phyloP scores from a whole-genome alignment of 2,888 invertebrate species.

The Drosophila neotestacea region DNA sequence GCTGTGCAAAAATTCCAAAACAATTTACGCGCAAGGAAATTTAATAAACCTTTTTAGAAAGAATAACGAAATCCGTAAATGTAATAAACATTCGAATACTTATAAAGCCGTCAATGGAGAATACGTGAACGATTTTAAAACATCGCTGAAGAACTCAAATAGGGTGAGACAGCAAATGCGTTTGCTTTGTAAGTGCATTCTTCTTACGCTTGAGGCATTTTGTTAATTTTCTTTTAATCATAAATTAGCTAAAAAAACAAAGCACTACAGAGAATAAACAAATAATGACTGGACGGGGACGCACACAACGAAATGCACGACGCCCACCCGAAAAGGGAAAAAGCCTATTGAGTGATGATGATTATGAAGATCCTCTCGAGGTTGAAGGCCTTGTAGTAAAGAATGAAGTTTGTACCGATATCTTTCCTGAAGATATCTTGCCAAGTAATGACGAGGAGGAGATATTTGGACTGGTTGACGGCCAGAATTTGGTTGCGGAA shows the following conservation, averaged over 20 bases:
- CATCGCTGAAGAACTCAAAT: not conserved
- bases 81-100: not conserved
- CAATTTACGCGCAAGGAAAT: conserved; percentile 28
- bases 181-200: not conserved
- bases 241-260: not conserved
- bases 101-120: not conserved
- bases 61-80: not conserved
- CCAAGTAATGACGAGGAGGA: conserved; percentile 15
- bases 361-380: conserved; percentile 50
- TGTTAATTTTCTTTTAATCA: not conserved
- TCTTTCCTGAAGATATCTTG: conserved; percentile 13
- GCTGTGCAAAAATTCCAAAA: conserved; percentile 30
- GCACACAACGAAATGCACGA: not conserved
- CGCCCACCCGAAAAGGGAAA: conserved; percentile 9
- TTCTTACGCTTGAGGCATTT: not conserved
- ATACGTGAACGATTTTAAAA: not conserved
- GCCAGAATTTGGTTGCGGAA: conserved; percentile 42
- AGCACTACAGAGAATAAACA: not conserved
- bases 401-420: conserved; percentile 36
- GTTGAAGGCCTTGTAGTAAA: conserved; percentile 39
- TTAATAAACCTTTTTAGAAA: not conserved
- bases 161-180: not conserved
- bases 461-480: conserved; percentile 43
- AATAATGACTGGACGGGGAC: conserved; percentile 28
- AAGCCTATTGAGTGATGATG: conserved; percentile 2